Evolutionary conservation across 2,888 invertebrate species (phyloP), one percentile per base, ranked within the genome.

Genomic region (Trachelus tabidus): DNA sequence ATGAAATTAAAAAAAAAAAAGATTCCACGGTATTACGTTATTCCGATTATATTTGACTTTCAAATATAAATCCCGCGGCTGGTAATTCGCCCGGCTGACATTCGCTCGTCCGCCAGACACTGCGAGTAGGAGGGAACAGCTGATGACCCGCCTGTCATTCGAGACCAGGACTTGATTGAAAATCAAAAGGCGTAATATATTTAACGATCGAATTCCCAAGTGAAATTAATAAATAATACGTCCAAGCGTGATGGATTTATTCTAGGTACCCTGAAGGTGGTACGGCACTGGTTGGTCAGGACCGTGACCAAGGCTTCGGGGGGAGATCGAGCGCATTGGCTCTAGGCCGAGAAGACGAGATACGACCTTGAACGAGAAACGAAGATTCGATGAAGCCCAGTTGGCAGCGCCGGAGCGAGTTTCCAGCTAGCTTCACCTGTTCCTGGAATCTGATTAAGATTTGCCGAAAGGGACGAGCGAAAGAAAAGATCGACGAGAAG

Each of bases 1-100:
- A 23, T 40, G 12, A 37, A 4, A 37, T 12, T 12, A 37, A 37
- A 37, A 40, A 40, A 1, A 23, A 0, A 40, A 6, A 2, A 23
- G 12, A 33, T 71, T 71, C 31, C 31, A 71, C 71, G 3, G 2
- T 33, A 31, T 31, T 71, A 31, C 71, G 71, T 31, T 33, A 71
- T 71, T 71, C 33, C 71, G 30, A 71, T 71, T 71, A 33, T 23
- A 71, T 71, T 71, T 71, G 71, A 71, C 31, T 71, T 71, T 71
- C 71, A 71, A 71, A 71, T 15, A 3, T 35, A 35, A 71, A 71
- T 31, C 11, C 15, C 31, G 71, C 30, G 2, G 6, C 71, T 31
- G 71, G 23, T 56, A 23, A 56, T 56, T 56, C 23, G 56, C 23
- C 23, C 56, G 56, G 56, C 23, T 56, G 56, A 56, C 56, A 23